These are phyloP conservation scores for Sinocyclocheilus grahami DNA, from an alignment of 2,113 vertebrate species.

Conservation along the genomic window DNA sequence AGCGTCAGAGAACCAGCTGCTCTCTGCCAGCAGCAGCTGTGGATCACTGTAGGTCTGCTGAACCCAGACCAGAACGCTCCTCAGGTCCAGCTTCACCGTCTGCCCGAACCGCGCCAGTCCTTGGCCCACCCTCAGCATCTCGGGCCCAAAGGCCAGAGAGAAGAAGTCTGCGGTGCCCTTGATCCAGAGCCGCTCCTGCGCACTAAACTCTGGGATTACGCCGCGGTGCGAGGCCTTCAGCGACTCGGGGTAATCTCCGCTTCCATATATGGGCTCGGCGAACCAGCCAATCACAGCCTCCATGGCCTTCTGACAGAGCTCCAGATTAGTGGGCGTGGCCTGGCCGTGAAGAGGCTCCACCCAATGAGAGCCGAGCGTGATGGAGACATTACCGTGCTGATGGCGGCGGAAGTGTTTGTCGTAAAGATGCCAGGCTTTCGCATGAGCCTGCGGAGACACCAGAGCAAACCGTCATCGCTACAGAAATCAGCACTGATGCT, in stretches of 20 bases:
- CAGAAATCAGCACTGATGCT: no score
- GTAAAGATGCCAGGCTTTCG: constrained; percentile 90
- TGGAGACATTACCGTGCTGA: constrained; percentile 87
- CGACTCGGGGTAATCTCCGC: constrained; percentile 86
- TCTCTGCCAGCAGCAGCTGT: constrained; percentile 86
- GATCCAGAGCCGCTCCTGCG: constrained; percentile 80
- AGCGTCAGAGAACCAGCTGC: constrained; percentile 90
- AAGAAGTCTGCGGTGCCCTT: constrained; percentile 92
- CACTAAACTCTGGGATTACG: constrained; percentile 79
- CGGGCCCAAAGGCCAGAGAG: constrained; percentile 92
- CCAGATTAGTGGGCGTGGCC: constrained; percentile 66
- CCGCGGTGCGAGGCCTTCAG: constrained; percentile 72
- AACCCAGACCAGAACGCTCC: constrained; percentile 87
- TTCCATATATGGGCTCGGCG: constrained; percentile 86
- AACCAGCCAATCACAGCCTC: constrained; percentile 92
- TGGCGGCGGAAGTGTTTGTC: constrained; percentile 77
- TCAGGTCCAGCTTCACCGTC: constrained; percentile 81
- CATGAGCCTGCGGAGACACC: constrained; percentile 83
- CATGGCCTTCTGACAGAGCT: constrained; percentile 86
- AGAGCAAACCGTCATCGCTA: background rate
- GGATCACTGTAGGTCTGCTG: constrained; percentile 86
- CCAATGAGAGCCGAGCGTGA: constrained; percentile 94
- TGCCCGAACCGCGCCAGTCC: constrained; percentile 78
- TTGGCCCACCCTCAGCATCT: constrained; percentile 82
- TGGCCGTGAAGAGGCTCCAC: constrained; percentile 82